Evolutionary conservation across 2,888 invertebrate species (phyloP).

Genomic region (Torymus aiolomorphi): DNA sequence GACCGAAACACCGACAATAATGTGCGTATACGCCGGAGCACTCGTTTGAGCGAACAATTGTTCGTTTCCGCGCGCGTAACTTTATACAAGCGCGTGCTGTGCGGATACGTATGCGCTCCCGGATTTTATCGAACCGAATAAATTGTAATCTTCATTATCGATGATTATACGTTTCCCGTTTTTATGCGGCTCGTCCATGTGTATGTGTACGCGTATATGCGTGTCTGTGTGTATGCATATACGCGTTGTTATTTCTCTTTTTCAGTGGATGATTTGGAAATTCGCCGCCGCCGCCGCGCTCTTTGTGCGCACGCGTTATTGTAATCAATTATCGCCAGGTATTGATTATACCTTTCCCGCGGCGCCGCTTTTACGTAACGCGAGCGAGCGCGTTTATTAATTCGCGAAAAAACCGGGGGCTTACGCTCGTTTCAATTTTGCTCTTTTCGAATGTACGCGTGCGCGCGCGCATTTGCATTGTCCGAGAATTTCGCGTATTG

Average conservation of each 20-base stretch:
- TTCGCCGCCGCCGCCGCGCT: no score
- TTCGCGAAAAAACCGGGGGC: conserved; percentile 6
- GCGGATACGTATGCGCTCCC: neutral
- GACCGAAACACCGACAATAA: conserved; percentile 38
- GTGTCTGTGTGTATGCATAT: neutral
- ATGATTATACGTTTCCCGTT: conserved; percentile 44
- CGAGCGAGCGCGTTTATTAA: conserved; percentile 1
- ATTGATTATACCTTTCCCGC: neutral
- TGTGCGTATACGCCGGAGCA: conserved; percentile 12
- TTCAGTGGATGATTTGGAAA: neutral
- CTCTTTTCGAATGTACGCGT: no score
- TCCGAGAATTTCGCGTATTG: no score
- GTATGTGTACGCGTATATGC: neutral
- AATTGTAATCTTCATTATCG: conserved; percentile 55
- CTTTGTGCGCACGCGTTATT: neutral
- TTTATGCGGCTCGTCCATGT: neutral
- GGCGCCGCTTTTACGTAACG: neutral
- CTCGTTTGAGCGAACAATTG: conserved; percentile 50
- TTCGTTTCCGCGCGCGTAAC: conserved; percentile 48
- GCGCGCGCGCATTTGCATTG: no score
- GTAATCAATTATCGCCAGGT: conserved; percentile 10
- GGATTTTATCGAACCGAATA: conserved; percentile 53
- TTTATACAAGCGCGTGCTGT: conserved; percentile 13
- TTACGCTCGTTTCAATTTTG: neutral
- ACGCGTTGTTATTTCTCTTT: neutral